Base-by-base conservation (phyloP, 2,113 vertebrate genomes). In the Herpailurus yagouaroundi region DNA sequence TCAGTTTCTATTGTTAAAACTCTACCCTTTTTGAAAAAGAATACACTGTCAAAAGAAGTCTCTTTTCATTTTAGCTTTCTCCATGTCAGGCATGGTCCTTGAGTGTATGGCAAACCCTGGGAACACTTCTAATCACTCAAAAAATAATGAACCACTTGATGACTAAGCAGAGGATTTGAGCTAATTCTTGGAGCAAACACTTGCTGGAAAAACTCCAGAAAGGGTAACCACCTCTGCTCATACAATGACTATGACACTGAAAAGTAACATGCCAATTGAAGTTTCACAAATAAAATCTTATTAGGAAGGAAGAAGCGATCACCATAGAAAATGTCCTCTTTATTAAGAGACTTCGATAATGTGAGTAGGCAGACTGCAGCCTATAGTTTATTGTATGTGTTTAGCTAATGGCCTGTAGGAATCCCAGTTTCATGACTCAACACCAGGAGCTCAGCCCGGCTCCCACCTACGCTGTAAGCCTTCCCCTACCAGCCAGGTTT, bases 1-100 rank as follows among this genome's bases (percentile, higher is more conserved):
- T 83, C 68, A 4, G 4, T 71, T 60, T 81, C 64, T 77, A 33
- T 14, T 69, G 33, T 77, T 89, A 15, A 83, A 33, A 96, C 23
- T 68, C 48, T 89, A 89, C 33, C 27, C 71, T 69, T 85, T 79
- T 45, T 79, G 91, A 69, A 83, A 89, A 91, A 96, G 64, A 82
- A 81, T 82, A 4, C 3, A 60, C 11, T 69, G 23, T 68, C 57
- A 63, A 89, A 94, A 63, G 27, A 74, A 84, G 16, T 74, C 48
- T 4, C 48, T 68, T 81, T 52, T 36, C 31, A 77, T 38, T 86
- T 87, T 87, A 66, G 15, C 19, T 91, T 94, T 82, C 50, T 76
- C 86, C 33, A 12, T 41, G 57, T 77, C 38, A 63, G 27, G n/a
- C 7, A 48, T 88, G 38, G 89, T 33, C 48, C 33, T 48, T n/a